Base-by-base conservation (phyloP, 2,113 vertebrate species). In the Hipposideros armiger region DNA sequence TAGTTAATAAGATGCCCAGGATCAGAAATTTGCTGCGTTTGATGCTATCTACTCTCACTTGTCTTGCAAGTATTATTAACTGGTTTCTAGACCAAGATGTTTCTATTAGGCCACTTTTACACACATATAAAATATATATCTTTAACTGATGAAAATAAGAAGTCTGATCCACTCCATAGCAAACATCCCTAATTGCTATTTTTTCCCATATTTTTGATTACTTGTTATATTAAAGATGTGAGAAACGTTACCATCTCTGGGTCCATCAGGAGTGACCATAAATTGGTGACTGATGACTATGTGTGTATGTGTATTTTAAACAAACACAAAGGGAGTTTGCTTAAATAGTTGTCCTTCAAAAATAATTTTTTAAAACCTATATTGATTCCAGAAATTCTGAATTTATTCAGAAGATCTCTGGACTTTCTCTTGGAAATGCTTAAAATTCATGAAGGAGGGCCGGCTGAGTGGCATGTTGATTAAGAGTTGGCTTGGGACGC, bases 331-430 rank as follows among this genome's bases (percentile, higher is more conserved):
- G 7, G 22, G 16, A 92, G 20, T 92, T 60, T 84, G 56, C 47
- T 54, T 82, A 78, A 92, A 85, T 26, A 90, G 56, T 40, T 74
- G 7, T 80, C 60, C 40, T 90, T 95, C 32, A 69, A 78, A 97
- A 82, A 70, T 87, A 74, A 91, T 11, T 87, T 87, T 97, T 86
- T 58, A 47, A 77, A 90, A 86, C 16, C 47, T 24, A 69, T 42
- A 76, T 89, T 66, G 36, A 95, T 86, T 78, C n/a, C 4, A 92
- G 24, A 92, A 92, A 95, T 86, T 64, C 52, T 91, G n/a, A 95
- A 67, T 72, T 95, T 95, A 92, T 76, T 84, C 32, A 93, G 74
- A 91, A 91, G 85, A 87, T 85, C 52, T 90, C 62, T 87, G 56
- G 13, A 77, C 15, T 91, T 91, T 58, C 9, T 60, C 36, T 93